These are phyloP conservation scores for Cerastoderma edule DNA, from an alignment of 2,888 invertebrate genomes.

Conservation along the genomic window DNA sequence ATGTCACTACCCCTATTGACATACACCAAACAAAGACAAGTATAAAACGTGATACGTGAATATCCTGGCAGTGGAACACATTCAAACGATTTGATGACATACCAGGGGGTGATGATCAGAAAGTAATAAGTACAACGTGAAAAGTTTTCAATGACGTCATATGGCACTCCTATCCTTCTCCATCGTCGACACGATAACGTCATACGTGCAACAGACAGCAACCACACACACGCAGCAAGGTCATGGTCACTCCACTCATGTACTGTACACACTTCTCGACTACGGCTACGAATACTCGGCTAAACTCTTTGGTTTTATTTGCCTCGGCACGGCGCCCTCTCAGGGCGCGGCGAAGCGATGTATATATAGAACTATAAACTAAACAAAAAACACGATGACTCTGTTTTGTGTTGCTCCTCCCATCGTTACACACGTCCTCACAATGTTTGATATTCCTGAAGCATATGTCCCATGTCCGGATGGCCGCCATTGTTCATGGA, in stretches of 20 bases:
- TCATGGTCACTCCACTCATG: not conserved
- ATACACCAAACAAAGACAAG: too few species aligned
- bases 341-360: not conserved
- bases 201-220: not conserved
- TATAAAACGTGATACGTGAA: too few species aligned
- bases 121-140: not conserved
- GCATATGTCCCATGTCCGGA: slow-evolving; percentile 64
- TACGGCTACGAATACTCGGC: slow-evolving; percentile 20
- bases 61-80: too few species aligned
- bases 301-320: slow-evolving; percentile 23
- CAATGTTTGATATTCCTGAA: slow-evolving; percentile 68
- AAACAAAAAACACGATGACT: slow-evolving; percentile 17
- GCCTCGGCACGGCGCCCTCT: not conserved
- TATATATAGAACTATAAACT: slow-evolving; percentile 16
- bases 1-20: too few species aligned
- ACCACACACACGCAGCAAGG: slow-evolving; percentile 2
- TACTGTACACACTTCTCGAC: slow-evolving; percentile 4
- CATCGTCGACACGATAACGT: not conserved
- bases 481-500: slow-evolving; percentile 61
- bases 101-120: too few species aligned
- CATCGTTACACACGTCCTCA: slow-evolving; percentile 43
- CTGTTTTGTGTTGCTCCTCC: not conserved
- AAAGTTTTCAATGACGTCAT: slow-evolving; percentile 22
- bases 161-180: slow-evolving; percentile 19
- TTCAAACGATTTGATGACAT: too few species aligned